Evolutionary conservation across 2,797 vertebrate species (phyloP), one percentile per base, ranked within the genome.

Genomic region (Yasuhikotakia modesta): DNA sequence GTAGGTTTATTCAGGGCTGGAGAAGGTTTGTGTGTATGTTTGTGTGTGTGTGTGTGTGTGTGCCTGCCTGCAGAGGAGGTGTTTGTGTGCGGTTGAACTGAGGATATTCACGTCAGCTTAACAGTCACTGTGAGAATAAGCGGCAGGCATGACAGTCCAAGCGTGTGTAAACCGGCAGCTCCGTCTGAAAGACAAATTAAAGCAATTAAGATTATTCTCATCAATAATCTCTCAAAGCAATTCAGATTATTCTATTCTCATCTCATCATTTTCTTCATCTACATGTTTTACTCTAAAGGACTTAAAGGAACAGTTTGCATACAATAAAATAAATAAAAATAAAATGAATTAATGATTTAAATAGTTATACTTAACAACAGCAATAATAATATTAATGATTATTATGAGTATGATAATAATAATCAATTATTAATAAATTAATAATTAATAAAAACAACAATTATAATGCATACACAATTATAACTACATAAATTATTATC

Each of bases 51-150:
- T 64, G 64, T 17, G 76, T 73, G 76, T 70, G 70, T 82, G 82
- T 85, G 79, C 76, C 82, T 85, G 78, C 81, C 60, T 35, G 72
- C 70, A 81, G 81, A 52, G 63, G 80, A 81, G 80, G 83, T 55
- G 57, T 79, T 68, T 83, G 53, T 81, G 57, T 81, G 79, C 48
- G 63, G 84, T 52, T 52, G 24, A 79, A 66, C 58, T 35, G 79
- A 85, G 79, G 65, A 76, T 60, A 84, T 86, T 98, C 96, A 99
- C 96, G 96, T 99, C 91, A 98, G 92, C 87, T 96, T 96, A 91
- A 93, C 91, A 81, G 94, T 94, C 90, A 96, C 95, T 98, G 96
- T 97, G 87, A 98, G 91, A 91, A 95, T 84, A 43, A 99, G 90
- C 14, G 90, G 86, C 80, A 91, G 92, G 94, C 94, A 91, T 81